Evolutionary conservation across 2,113 vertebrate species (phyloP).

Genomic region (Nansenia antarctica): DNA sequence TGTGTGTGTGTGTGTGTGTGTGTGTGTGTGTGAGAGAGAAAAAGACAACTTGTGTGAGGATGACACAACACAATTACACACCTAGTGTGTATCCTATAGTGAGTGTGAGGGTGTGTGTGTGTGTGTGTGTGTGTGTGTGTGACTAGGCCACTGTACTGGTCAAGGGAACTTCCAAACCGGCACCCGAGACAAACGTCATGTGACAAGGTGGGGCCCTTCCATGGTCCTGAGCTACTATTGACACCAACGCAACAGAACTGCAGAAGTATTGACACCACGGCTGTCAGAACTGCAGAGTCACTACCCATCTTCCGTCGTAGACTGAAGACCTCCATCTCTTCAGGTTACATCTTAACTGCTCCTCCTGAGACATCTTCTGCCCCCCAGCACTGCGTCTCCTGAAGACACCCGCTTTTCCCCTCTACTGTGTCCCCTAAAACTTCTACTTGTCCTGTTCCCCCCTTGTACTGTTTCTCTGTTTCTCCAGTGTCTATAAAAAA

Average conservation of each 20-base stretch:
- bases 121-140: constrained; percentile 24
- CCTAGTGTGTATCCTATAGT: constrained; percentile 20
- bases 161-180: constrained; percentile 50
- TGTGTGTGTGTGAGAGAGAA: constrained; percentile 4
- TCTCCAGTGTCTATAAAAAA: too few species aligned
- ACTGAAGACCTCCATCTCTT: too few species aligned
- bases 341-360: too few species aligned
- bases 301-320: too few species aligned
- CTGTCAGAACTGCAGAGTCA: too few species aligned
- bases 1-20: constrained; percentile 15
- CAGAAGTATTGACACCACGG: not conserved
- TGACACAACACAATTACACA: not conserved
- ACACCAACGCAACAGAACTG: constrained; percentile 38
- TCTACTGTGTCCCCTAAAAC: too few species aligned
- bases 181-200: constrained; percentile 57
- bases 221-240: constrained; percentile 45
- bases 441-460: too few species aligned
- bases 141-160: constrained; percentile 28
- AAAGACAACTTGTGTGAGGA: not conserved
- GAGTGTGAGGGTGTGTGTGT: too few species aligned
- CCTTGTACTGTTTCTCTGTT: too few species aligned
- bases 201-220: constrained; percentile 67
- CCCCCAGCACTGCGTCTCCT: too few species aligned
- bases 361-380: too few species aligned
- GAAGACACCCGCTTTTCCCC: too few species aligned